Percentiles rank a stretch among this genome's conserved stretches.
These are phyloP conservation scores for Lanius ludovicianus DNA, from an alignment of 2,113 vertebrate species.

Conservation along the genomic window DNA sequence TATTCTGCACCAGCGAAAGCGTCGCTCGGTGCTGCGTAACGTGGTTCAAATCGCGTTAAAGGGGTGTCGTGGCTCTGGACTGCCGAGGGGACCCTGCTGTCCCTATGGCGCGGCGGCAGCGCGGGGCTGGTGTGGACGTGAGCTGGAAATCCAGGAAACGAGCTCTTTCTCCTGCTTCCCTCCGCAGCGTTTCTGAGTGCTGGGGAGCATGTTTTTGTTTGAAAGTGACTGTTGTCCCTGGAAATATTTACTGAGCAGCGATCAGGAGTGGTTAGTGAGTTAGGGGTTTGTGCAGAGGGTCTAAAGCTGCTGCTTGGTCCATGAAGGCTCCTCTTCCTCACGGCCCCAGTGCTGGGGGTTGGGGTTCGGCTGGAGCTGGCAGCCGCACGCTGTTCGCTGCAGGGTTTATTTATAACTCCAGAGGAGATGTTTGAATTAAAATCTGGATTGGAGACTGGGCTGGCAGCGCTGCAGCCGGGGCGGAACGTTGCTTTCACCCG, in stretches of 20 bases:
- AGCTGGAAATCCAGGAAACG: slow-evolving; percentile 12
- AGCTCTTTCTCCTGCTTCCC: neutral
- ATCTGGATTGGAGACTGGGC: neutral
- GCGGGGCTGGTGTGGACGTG: neutral
- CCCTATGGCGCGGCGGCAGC: neutral
- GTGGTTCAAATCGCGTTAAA: fast-evolving
- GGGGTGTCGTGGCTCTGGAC: fast-evolving
- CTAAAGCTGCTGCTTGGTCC: neutral
- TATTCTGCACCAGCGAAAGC: fast-evolving
- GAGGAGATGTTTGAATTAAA: slow-evolving; percentile 36
- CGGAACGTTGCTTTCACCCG: fast-evolving
- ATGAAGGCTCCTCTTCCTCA: neutral
- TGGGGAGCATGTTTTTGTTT: slow-evolving; percentile 22
- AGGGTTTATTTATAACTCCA: slow-evolving; percentile 49
- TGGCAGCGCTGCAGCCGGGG: neutral
- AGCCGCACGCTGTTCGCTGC: neutral
- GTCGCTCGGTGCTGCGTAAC: fast-evolving
- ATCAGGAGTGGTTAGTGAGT: fast-evolving
- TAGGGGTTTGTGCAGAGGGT: neutral
- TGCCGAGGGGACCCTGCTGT: neutral
- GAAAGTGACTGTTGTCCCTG: neutral
- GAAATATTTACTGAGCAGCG: neutral
- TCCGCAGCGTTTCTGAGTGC: neutral
- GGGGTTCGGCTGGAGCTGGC: neutral
- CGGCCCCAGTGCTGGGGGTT: neutral